Conservation (phyloP, 2,888 invertebrate genomes). For the Philereme vetulata region DNA sequence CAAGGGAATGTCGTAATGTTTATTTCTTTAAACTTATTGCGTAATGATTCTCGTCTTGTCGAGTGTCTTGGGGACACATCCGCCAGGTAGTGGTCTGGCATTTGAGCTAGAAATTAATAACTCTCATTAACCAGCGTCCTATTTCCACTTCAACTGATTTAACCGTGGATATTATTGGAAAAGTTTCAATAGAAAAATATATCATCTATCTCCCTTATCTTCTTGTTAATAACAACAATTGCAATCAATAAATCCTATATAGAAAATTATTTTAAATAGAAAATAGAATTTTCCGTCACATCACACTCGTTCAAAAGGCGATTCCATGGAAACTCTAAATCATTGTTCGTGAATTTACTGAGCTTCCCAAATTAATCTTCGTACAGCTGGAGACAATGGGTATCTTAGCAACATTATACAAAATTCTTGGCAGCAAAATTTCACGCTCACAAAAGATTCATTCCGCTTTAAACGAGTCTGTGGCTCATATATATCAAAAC, state of each 20-base stretch:
- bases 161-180: too few relatives aligned
- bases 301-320: slow-evolving; percentile 20
- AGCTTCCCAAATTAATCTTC: slow-evolving; percentile 76
- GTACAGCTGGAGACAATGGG: slow-evolving; percentile 72
- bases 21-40: too few relatives aligned
- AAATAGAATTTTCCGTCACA: slow-evolving; percentile 3
- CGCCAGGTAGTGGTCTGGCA: too few relatives aligned
- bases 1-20: too few relatives aligned
- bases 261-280: neutral
- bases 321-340: slow-evolving; percentile 45
- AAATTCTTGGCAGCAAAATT: slow-evolving; percentile 61
- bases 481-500: slow-evolving; percentile 35
- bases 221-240: too few relatives aligned
- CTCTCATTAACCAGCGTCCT: too few relatives aligned
- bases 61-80: too few relatives aligned
- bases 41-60: too few relatives aligned
- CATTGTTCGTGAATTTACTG: slow-evolving; percentile 54
- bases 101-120: too few relatives aligned
- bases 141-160: too few relatives aligned
- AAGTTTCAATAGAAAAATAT: too few relatives aligned
- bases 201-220: too few relatives aligned
- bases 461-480: slow-evolving; percentile 50
- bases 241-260: neutral
- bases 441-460: slow-evolving; percentile 58
- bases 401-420: slow-evolving; percentile 69